A percentile compares a stretch with the other conserved stretches of the same genome.
Conservation (phyloP, 1,140 invertebrate species). For the roundworm (Caenorhabditis elegans) region DNA sequence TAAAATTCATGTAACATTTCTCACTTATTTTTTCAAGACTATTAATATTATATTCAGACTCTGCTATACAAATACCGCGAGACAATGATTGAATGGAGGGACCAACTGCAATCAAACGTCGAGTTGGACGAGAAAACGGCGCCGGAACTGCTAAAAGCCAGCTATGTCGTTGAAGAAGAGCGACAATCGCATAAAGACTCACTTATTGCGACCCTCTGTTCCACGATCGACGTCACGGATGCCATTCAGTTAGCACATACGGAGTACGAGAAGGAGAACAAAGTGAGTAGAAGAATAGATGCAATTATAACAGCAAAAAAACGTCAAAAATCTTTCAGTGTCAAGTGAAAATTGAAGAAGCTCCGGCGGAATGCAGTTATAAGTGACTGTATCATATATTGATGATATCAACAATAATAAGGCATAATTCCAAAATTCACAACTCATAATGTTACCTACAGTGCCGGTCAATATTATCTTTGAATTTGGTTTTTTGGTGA, state of each 20-base stretch:
- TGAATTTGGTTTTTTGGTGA: too few species aligned
- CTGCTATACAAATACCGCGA: background rate
- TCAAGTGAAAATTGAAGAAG: background rate
- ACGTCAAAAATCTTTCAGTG: background rate
- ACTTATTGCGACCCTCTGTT: constrained; percentile 2
- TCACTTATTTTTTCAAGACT: background rate
- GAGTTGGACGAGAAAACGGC: constrained; percentile 7
- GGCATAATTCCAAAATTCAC: background rate
- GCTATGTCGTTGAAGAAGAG: constrained; percentile 6
- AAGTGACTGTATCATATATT: background rate
- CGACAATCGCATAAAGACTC: constrained; percentile 11
- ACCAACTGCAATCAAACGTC: constrained; percentile 5
- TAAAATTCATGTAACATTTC: background rate
- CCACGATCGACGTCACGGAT: constrained; percentile 5
- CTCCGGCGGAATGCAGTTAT: background rate
- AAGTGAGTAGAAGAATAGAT: background rate
- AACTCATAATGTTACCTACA: background rate
- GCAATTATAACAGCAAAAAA: background rate
- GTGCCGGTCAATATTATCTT: too few species aligned
- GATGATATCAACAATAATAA: background rate
- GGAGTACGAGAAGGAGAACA: constrained; percentile 25
- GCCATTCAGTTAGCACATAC: background rate
- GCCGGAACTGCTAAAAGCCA: constrained; percentile 13
- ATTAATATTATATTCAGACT: background rate
- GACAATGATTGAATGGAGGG: constrained; percentile 10